phyloP scores from a whole-genome alignment of 2,113 vertebrate genomes.

The Morone chrysops region DNA sequence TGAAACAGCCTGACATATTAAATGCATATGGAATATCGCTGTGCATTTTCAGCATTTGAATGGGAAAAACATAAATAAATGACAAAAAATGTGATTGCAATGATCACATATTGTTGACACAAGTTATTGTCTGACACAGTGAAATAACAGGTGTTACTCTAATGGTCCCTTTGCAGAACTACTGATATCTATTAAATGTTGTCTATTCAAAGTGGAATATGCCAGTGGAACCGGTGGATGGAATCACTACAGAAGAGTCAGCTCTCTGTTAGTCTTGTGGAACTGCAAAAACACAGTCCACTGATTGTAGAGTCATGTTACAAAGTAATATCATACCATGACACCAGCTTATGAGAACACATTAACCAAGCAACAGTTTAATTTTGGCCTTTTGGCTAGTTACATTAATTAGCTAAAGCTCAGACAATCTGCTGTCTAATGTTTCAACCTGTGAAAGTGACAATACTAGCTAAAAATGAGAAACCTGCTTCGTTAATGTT shows the following conservation, averaged over 20 bases:
- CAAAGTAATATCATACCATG: neutral
- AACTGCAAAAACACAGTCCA: no score
- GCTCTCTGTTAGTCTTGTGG: no score
- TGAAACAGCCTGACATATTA: slow-evolving; percentile 1
- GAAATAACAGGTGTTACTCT: no score
- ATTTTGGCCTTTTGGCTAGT: neutral
- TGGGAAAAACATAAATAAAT: neutral
- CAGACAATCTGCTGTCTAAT: neutral
- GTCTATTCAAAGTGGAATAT: no score
- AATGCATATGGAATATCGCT: neutral
- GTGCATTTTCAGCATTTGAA: neutral
- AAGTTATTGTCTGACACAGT: no score
- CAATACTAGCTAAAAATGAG: neutral
- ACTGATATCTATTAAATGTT: no score
- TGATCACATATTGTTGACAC: no score
- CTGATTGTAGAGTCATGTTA: neutral
- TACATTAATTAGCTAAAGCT: neutral
- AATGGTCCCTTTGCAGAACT: no score
- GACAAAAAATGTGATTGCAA: neutral
- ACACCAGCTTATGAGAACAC: no score
- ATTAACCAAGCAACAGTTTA: no score
- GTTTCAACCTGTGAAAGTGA: neutral
- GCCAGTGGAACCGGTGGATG: no score
- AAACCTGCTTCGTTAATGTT: neutral
- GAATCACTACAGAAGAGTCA: no score